These are phyloP conservation scores for Hyperoplus lanceolatus DNA, from an alignment of 2,797 vertebrate genomes.

Conservation along the genomic window DNA sequence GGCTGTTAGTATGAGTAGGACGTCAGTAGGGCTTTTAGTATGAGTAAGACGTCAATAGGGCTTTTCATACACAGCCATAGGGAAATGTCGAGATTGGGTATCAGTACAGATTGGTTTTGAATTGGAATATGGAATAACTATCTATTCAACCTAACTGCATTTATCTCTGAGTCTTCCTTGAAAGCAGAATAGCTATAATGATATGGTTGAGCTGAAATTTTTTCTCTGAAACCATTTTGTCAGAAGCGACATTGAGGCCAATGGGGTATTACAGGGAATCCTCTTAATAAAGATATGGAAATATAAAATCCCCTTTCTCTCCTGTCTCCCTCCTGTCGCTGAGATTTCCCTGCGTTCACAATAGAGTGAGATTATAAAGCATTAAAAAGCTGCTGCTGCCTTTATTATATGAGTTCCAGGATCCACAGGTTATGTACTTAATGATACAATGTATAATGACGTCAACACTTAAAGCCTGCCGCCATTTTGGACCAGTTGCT, in stretches of 20 bases:
- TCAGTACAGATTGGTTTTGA: too few species aligned
- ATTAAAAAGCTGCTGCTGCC: constrained; percentile 49
- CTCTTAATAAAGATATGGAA: constrained; percentile 82
- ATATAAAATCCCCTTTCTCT: constrained; percentile 69
- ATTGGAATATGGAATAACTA: constrained; percentile 12
- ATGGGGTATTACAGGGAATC: constrained; percentile 81
- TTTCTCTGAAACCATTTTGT: constrained; percentile 66
- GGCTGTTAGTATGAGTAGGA: too few species aligned
- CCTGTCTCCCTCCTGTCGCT: constrained; percentile 60
- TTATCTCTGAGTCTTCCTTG: constrained; percentile 55
- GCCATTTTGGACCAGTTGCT: constrained; percentile 3
- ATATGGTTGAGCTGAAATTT: constrained; percentile 55
- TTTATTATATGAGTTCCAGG: constrained; percentile 43
- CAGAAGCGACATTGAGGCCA: constrained; percentile 79
- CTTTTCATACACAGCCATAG: too few species aligned
- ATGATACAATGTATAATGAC: constrained; percentile 37
- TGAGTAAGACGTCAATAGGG: too few species aligned
- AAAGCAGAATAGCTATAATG: constrained; percentile 38
- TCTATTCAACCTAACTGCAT: constrained; percentile 34
- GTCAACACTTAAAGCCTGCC: constrained; percentile 23
- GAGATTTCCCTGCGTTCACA: constrained; percentile 61
- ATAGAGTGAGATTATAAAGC: constrained; percentile 70
- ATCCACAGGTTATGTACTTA: constrained; percentile 54
- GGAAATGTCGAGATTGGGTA: too few species aligned
- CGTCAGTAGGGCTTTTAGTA: too few species aligned